phyloP scores from a whole-genome alignment of 2,888 invertebrate species.

The Ferrisia virgata region DNA sequence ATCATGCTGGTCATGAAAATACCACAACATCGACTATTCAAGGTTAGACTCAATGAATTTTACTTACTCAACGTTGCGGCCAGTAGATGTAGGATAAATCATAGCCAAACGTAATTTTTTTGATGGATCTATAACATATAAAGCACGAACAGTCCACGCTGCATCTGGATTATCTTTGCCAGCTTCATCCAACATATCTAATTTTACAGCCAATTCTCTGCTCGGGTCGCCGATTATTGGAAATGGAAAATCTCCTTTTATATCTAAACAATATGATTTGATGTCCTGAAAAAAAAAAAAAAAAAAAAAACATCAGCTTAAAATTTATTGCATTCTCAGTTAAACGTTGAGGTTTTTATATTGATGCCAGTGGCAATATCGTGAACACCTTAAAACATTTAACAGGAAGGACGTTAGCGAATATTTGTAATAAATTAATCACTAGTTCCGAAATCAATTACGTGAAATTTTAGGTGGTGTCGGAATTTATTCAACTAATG shows the following conservation, averaged over 20 bases:
- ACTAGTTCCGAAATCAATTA: background rate
- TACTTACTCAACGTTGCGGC: conserved; percentile 79
- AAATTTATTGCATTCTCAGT: background rate
- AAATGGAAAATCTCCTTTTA: conserved; percentile 71
- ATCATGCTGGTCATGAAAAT: background rate
- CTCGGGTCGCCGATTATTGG: conserved; percentile 78
- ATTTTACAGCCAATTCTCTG: conserved; percentile 65
- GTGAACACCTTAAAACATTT: background rate
- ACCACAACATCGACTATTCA: background rate
- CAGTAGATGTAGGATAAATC: conserved; percentile 81
- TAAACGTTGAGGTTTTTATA: background rate
- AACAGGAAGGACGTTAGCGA: background rate
- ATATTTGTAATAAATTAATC: background rate
- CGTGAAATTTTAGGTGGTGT: background rate
- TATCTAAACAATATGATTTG: conserved; percentile 67
- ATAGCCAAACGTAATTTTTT: conserved; percentile 75
- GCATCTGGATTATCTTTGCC: conserved; percentile 65
- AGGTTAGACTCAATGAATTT: background rate
- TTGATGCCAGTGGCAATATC: background rate
- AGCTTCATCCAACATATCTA: conserved; percentile 77
- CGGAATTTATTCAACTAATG: background rate
- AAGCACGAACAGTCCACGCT: conserved; percentile 69
- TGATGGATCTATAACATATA: conserved; percentile 78
- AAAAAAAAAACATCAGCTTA: background rate
- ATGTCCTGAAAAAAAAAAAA: conserved; percentile 58